These are phyloP conservation scores for Hedya salicella DNA, from an alignment of 2,888 invertebrate species.

Conservation along the genomic window DNA sequence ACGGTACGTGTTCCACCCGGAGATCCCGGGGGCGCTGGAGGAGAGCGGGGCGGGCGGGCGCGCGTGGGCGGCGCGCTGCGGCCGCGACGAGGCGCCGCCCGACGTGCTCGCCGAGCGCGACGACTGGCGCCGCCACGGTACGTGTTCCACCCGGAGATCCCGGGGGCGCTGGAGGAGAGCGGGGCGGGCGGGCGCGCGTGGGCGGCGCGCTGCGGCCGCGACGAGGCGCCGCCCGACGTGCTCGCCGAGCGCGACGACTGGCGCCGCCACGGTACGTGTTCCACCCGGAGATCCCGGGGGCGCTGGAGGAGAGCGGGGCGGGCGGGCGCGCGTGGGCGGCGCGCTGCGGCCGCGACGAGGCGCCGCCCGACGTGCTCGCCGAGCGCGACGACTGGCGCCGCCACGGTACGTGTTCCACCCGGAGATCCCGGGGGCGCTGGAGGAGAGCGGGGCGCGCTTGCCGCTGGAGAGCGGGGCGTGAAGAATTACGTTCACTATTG, in stretches of 20 bases:
- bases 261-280: conserved; percentile 62
- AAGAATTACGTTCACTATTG: too few species aligned
- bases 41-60: conserved; percentile 65
- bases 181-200: conserved; percentile 65
- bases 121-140: too few species aligned
- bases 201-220: conserved; percentile 64
- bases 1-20: conserved; percentile 55
- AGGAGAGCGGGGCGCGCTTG: conserved; percentile 64
- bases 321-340: conserved; percentile 67
- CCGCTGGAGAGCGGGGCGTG: conserved; percentile 66
- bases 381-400: conserved; percentile 65
- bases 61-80: too few species aligned
- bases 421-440: conserved; percentile 70
- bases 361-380: conserved; percentile 73
- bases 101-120: too few species aligned
- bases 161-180: conserved; percentile 68
- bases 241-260: conserved; percentile 68
- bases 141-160: conserved; percentile 74
- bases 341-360: conserved; percentile 59
- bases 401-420: conserved; percentile 68
- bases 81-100: too few species aligned
- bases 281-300: conserved; percentile 71
- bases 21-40: conserved; percentile 68
- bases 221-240: conserved; percentile 69
- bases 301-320: conserved; percentile 65